These are phyloP conservation scores for Anarsia innoxiella DNA, from an alignment of 2,888 invertebrate species.

Conservation along the genomic window DNA sequence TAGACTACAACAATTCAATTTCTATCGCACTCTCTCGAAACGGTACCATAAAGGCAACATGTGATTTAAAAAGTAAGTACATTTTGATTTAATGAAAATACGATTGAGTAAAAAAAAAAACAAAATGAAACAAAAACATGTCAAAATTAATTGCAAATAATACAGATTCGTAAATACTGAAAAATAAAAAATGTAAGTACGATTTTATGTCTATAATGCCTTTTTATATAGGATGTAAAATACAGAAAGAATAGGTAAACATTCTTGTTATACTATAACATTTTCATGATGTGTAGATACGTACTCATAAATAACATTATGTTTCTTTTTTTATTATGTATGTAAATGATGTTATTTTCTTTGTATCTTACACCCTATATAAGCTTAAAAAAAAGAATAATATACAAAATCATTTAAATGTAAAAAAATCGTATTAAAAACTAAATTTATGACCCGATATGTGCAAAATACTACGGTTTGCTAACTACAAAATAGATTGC, in stretches of 20 bases:
- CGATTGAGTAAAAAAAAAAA: too few relatives aligned
- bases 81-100: slow-evolving; percentile 9
- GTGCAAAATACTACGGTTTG: slow-evolving; percentile 1
- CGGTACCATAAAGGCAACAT: slow-evolving; percentile 12
- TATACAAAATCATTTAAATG: neutral
- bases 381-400: slow-evolving; percentile 3
- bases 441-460: slow-evolving; percentile 2
- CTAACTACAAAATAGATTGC: slow-evolving; percentile 1
- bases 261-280: too few relatives aligned
- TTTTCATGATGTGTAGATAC: too few relatives aligned
- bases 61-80: slow-evolving; percentile 12
- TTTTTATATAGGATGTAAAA: too few relatives aligned
- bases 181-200: neutral
- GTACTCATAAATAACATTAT: too few relatives aligned
- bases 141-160: slow-evolving; percentile 11
- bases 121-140: too few relatives aligned
- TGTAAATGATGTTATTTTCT: too few relatives aligned
- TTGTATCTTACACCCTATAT: too few relatives aligned
- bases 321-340: too few relatives aligned
- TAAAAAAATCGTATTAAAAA: neutral
- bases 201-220: slow-evolving; percentile 1
- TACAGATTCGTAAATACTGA: slow-evolving; percentile 12
- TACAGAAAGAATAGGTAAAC: too few relatives aligned
- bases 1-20: too few relatives aligned
- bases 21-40: too few relatives aligned